Base-by-base conservation (phyloP, 2,888 invertebrate species). In the Lycophotia porphyrea region DNA sequence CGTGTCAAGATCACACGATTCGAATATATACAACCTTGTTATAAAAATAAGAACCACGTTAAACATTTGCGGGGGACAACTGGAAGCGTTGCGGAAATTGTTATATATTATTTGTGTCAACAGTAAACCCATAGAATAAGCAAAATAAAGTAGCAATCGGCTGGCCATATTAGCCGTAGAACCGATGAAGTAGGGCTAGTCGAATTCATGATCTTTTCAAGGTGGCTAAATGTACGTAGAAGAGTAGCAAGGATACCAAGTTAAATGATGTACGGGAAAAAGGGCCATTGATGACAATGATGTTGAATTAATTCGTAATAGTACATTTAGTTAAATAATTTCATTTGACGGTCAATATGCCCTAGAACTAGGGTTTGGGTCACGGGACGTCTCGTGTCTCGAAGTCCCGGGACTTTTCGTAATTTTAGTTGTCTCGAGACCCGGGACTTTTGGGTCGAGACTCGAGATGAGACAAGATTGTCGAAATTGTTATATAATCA, bases 31-130 rank as follows among this genome's bases (percentile, higher is more conserved):
- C 86, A 91, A 89, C 91, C 92, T 92, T 91, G 92, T 84, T 88
- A 87, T 89, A 91, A 92, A 92, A 92, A 91, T 92, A 92, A 90
- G 69, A 85, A 85, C 84, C 81, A 82, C 83, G 86, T 85, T 84
- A 83, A 88, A 82, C 87, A 88, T 87, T 88, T 81, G 88, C 87
- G 86, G 88, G 86, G 89, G 88, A 89, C 87, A 88, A 87, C 86
- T 88, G 77, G 69, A 85, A 86, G 80, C 84, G 87, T 89, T 55
- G 85, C 88, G 88, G 88, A 89, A 89, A 88, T 89, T 85, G 78
- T 81, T 73, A 80, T 79, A 77, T 79, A 75, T 74, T 76, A 68
- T 64, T 58, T 65, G 65, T 49, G 52, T 69, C 31, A 64, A 47
- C 60, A 52, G 49, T 61, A 36, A 47, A 36, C 15, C 49, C 15